Conservation (phyloP, 37 sponge, comb jelly and placozoan genomes). For the Aphrocallistes beatrix region DNA sequence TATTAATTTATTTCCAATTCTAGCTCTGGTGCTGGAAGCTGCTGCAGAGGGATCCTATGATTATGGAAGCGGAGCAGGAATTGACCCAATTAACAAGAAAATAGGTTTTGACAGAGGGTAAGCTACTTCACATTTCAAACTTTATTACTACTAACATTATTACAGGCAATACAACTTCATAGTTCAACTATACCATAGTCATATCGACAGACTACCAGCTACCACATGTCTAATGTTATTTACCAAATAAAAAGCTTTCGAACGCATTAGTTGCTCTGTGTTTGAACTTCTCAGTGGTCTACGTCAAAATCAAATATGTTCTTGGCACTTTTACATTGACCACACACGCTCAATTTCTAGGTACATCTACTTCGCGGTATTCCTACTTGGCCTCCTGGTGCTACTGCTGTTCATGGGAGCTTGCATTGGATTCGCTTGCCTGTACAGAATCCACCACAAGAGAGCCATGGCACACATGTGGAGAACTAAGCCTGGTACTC, state of each 20-base stretch:
- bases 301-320: no score
- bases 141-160: background rate
- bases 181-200: no score
- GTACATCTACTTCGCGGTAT: background rate
- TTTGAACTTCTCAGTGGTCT: no score
- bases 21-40: background rate
- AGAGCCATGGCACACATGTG: background rate
- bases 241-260: no score
- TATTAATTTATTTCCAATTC: no score
- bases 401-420: background rate
- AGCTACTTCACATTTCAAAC: background rate
- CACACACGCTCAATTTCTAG: background rate
- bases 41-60: conserved; percentile 9
- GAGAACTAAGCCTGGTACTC: background rate
- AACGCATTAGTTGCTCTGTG: no score
- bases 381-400: background rate
- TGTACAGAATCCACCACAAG: conserved; percentile 15
- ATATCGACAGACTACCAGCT: no score
- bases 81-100: conserved; percentile 13
- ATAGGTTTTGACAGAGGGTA: conserved; percentile 8
- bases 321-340: no score
- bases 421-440: background rate
- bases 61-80: background rate
- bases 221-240: no score
- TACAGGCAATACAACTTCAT: no score